These are phyloP conservation scores for Corydoras maculifer DNA, from an alignment of 2,113 vertebrate species.

Conservation along the genomic window DNA sequence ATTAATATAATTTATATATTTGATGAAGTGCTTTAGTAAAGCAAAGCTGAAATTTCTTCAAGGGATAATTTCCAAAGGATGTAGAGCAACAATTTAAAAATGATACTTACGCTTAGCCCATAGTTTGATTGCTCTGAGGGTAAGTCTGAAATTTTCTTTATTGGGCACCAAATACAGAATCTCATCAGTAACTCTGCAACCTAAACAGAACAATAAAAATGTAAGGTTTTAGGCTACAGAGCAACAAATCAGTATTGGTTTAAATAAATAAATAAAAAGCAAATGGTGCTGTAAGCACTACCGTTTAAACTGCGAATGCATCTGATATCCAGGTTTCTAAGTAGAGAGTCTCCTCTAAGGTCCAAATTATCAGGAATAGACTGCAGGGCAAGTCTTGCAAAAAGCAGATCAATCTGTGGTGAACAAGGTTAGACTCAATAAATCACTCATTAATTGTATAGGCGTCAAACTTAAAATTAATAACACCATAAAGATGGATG, in stretches of 20 bases:
- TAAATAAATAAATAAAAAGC: too few relatives aligned
- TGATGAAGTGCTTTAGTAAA: too few relatives aligned
- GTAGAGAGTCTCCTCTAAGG: constrained; percentile 81
- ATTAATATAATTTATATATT: too few relatives aligned
- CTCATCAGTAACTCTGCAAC: constrained; percentile 96
- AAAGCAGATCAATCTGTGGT: constrained; percentile 89
- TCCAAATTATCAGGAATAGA: constrained; percentile 91
- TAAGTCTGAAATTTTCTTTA: constrained; percentile 91
- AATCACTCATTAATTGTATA: too few relatives aligned
- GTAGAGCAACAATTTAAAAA: not conserved
- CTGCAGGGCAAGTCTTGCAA: constrained; percentile 84
- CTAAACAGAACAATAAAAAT: constrained; percentile 52
- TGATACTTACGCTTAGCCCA: constrained; percentile 93
- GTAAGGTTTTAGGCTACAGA: too few relatives aligned
- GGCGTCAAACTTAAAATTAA: too few relatives aligned
- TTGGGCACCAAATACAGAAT: constrained; percentile 94
- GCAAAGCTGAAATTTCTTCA: too few relatives aligned
- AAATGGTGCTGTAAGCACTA: constrained; percentile 49
- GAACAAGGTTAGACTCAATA: too few relatives aligned
- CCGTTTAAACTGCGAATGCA: constrained; percentile 96
- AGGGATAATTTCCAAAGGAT: too few relatives aligned
- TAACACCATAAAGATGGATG: too few relatives aligned
- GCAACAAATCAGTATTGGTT: constrained; percentile 4
- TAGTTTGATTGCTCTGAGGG: constrained; percentile 88
- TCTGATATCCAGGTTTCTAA: constrained; percentile 90